Evolutionary conservation across 1,140 invertebrate genomes (phyloP), one percentile per base, ranked within the genome.

Genomic region (Platyscapa corneri): DNA sequence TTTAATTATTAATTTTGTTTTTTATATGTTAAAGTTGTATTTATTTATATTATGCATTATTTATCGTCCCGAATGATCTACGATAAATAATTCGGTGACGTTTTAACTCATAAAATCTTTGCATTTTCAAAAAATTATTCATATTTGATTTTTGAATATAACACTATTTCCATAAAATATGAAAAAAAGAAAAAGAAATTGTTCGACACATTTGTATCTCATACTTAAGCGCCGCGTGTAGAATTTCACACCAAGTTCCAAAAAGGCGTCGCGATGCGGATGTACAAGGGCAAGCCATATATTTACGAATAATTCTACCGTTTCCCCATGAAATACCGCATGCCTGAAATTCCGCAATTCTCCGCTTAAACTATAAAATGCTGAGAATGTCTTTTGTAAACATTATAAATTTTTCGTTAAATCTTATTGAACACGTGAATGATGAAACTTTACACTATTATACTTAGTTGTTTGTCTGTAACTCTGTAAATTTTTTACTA

Each of bases 321-420:
- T 74, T 84, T 60, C 83, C 46, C 37, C 46, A 76, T 70, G 83
- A 84, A 84, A 84, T 84, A 79, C 83, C 83, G 56, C 75, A 84
- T 75, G n/a, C 39, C 7, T 39, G 42, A 60, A 53, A 34, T 72
- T n/a, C 60, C n/a, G n/a, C 32, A 46, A 18, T 42, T 27, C 32
- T 53, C 16, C 65, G 23, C 0, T 2, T 78, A 3, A 42, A 70
- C 2, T n/a, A 49, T 49, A 77, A 77, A 56, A 39, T 67, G 37
- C 5, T 37, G 65, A 81, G 53, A 85, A 85, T 81, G 34, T 76
- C 70, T 27, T 85, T 10, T 12, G 78, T 53, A 85, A 85, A 85
- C 70, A 81, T 85, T 64, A 65, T 79, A 78, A 84, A 72, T 39
- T 72, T 72, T 12, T 2, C 3, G 34, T 23, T 72, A 23, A 39